Percentiles rank a stretch among this genome's conserved stretches.
phyloP scores from a whole-genome alignment of 2,888 invertebrate genomes.

The Apotomis capreana region DNA sequence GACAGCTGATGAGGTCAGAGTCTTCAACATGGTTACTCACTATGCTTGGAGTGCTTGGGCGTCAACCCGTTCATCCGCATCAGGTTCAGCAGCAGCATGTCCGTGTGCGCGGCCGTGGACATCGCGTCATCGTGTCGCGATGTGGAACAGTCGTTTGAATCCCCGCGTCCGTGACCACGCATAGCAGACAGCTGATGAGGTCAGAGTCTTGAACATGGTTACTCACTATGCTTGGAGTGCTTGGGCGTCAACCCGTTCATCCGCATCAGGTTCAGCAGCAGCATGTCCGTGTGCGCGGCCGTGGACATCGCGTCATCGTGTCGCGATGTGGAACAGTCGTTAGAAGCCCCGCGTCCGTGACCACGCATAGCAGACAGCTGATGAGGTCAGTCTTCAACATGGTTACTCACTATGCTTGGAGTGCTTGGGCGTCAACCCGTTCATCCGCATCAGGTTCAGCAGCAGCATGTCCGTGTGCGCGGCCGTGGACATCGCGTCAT shows the following conservation, averaged over 20 bases:
- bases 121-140: constrained; percentile 57
- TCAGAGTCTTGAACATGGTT: constrained; percentile 46
- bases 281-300: constrained; percentile 74
- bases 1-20: constrained; percentile 65
- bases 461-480: constrained; percentile 76
- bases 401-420: too few species aligned
- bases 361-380: constrained; percentile 67
- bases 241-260: constrained; percentile 70
- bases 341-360: constrained; percentile 58
- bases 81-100: constrained; percentile 74
- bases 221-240: constrained; percentile 60
- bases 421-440: constrained; percentile 65
- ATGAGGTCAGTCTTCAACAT: too few species aligned
- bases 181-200: constrained; percentile 66
- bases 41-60: constrained; percentile 57
- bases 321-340: constrained; percentile 48
- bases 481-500: constrained; percentile 64
- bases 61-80: constrained; percentile 77
- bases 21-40: constrained; percentile 48
- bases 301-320: constrained; percentile 64
- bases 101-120: constrained; percentile 71
- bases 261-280: constrained; percentile 75
- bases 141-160: constrained; percentile 52
- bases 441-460: constrained; percentile 75
- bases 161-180: constrained; percentile 52